Conservation (phyloP, 2,888 invertebrate species). For the Apomyelois bistriatella region DNA sequence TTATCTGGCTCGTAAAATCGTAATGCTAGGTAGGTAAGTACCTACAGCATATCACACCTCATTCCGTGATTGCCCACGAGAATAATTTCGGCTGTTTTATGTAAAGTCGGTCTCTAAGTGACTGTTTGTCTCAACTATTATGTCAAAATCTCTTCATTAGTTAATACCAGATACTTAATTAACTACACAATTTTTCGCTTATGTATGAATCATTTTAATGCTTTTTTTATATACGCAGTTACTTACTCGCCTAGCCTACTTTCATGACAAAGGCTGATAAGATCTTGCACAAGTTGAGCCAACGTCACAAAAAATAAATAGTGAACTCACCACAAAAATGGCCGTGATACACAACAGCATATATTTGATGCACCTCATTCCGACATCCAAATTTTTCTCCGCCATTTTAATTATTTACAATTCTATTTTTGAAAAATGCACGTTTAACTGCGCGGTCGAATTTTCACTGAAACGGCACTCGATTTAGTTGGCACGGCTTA, state of each 20-base stretch:
- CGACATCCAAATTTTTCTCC: slow-evolving; percentile 73
- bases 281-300: background rate
- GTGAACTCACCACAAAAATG: slow-evolving; percentile 86
- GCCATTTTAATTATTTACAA: slow-evolving; percentile 39
- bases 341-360: slow-evolving; percentile 87
- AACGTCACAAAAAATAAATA: background rate
- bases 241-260: background rate
- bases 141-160: too few relatives aligned
- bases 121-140: too few relatives aligned
- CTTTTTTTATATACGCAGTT: background rate
- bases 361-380: slow-evolving; percentile 88
- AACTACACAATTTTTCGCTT: background rate
- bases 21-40: too few relatives aligned
- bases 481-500: slow-evolving; percentile 15
- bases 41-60: too few relatives aligned
- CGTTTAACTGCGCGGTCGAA: slow-evolving; percentile 20
- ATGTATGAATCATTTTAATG: background rate
- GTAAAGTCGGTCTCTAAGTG: too few relatives aligned
- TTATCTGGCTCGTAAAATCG: too few relatives aligned
- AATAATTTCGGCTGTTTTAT: too few relatives aligned
- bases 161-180: too few relatives aligned
- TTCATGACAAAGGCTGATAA: slow-evolving; percentile 11
- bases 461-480: slow-evolving; percentile 28
- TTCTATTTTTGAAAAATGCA: background rate
- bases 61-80: too few relatives aligned